phyloP scores from a whole-genome alignment of 1,140 invertebrate species.

The Saccostrea cuccullata region DNA sequence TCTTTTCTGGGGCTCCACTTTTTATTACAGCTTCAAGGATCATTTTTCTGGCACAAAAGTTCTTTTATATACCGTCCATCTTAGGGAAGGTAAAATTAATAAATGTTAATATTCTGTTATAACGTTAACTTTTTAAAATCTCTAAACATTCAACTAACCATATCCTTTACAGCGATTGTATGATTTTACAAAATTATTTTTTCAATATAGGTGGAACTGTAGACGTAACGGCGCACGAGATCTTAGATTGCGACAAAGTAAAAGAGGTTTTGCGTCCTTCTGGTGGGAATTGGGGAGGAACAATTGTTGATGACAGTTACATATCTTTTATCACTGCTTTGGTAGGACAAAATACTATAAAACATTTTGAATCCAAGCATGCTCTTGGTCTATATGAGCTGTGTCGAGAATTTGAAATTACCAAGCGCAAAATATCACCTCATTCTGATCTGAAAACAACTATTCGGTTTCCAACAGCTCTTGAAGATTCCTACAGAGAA shows the following conservation, averaged over 20 bases:
- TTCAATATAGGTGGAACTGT: slow-evolving; percentile 2
- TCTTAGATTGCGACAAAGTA: background rate
- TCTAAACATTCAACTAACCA: no score
- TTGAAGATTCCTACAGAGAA: background rate
- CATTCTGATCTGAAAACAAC: background rate
- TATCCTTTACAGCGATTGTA: no score
- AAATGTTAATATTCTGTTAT: no score
- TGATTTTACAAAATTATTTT: no score
- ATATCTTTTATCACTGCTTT: background rate
- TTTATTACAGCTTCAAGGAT: no score
- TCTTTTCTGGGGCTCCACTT: no score
- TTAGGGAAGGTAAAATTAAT: no score
- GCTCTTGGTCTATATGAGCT: background rate
- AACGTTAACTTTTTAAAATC: no score
- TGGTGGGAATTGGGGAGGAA: slow-evolving; percentile 43
- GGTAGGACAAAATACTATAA: background rate
- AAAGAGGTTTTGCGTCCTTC: background rate
- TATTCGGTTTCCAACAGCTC: background rate
- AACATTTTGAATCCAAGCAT: background rate
- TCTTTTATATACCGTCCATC: no score
- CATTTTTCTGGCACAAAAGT: no score
- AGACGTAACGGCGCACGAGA: slow-evolving; percentile 13
- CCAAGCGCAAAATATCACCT: background rate
- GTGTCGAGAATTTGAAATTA: background rate
- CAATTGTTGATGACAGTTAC: background rate